A percentile compares a stretch with the other conserved stretches of the same genome.
Evolutionary conservation across 2,797 vertebrate genomes (phyloP).

Genomic region (Erithacus rubecula): DNA sequence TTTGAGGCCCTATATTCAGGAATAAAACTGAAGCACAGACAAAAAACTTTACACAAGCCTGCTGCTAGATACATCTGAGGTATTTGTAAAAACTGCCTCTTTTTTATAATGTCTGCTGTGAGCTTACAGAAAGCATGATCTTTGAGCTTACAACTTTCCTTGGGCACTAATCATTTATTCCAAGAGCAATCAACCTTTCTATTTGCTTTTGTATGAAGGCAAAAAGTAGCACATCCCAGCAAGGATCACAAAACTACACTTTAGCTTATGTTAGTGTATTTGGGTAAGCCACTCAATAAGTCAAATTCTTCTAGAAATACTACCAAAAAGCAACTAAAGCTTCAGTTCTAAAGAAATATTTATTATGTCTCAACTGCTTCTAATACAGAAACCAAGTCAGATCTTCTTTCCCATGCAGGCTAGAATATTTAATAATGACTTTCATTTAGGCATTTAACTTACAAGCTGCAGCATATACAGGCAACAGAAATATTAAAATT

Average conservation of each 20-base stretch:
- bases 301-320: neutral
- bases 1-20: constrained; percentile 47
- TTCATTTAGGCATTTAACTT: neutral
- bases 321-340: neutral
- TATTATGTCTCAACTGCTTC: neutral
- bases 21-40: constrained; percentile 34
- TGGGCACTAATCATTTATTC: neutral
- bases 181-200: neutral
- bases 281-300: neutral
- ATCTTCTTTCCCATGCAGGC: neutral
- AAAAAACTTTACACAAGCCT: neutral
- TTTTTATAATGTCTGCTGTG: neutral
- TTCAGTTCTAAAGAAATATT: neutral
- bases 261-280: neutral
- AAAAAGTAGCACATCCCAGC: neutral
- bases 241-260: neutral
- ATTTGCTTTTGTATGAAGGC: neutral
- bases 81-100: neutral
- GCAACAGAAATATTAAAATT: neutral
- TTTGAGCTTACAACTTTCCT: neutral
- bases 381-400: neutral
- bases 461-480: neutral
- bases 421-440: neutral
- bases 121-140: neutral
- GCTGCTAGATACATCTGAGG: neutral